A percentile compares a stretch with the other conserved stretches of the same genome.
phyloP scores from a whole-genome alignment of 2,797 vertebrate species.

The Channallabes apus region DNA sequence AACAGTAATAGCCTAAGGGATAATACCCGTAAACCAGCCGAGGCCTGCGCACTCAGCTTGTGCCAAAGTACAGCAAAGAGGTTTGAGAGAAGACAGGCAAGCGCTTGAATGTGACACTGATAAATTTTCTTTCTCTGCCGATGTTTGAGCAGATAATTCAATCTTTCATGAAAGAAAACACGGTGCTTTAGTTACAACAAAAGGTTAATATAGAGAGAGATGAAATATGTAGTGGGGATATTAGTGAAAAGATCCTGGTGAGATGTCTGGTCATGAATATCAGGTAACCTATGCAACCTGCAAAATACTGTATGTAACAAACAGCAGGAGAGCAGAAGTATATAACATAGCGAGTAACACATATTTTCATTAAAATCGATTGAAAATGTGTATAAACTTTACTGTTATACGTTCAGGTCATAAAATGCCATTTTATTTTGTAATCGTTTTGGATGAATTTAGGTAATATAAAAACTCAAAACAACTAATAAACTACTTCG shows the following conservation, averaged over 20 bases:
- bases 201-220: not conserved
- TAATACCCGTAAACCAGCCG: constrained; percentile 50
- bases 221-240: not conserved
- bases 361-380: not conserved
- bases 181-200: not conserved
- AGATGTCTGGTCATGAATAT: not conserved
- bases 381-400: not conserved
- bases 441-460: not conserved
- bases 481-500: not conserved
- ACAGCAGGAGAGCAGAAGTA: not conserved
- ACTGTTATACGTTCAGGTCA: not conserved
- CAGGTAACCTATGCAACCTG: not conserved
- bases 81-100: constrained; percentile 30
- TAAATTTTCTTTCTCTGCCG: constrained; percentile 28
- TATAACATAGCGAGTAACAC: not conserved
- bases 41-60: constrained; percentile 42
- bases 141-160: constrained; percentile 22
- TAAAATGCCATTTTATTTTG: not conserved
- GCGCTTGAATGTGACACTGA: constrained; percentile 42
- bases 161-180: constrained; percentile 13
- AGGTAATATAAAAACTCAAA: not conserved
- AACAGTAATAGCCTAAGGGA: constrained; percentile 48
- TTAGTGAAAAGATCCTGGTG: not conserved
- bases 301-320: not conserved
- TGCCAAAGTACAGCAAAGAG: constrained; percentile 49